Base-by-base conservation (phyloP, 2,888 invertebrate species). In the Tuberolachnus salignus region DNA sequence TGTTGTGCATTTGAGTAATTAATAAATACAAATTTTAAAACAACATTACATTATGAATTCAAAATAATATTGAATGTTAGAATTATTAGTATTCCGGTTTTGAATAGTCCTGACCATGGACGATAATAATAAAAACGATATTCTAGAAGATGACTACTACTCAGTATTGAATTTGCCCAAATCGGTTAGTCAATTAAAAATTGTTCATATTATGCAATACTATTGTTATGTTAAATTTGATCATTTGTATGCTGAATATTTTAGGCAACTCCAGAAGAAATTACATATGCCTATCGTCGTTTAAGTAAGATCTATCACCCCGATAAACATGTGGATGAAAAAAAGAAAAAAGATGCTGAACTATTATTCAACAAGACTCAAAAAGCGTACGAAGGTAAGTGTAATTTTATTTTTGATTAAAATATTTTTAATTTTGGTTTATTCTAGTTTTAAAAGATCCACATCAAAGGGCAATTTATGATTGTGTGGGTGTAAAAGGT, bases 291-390 rank as follows among this genome's bases (percentile, higher is more conserved):
- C 1, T 99, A 97, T 85, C 90, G 97, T 81, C 90, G 93, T 74
- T 90, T 97, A 80, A 97, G 97, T 83, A 91, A 92, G 82, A 90
- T 96, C 83, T 98, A 97, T 85, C 99, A 99, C 86, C 98, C 99
- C 0, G 98, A 99, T 85, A 97, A 98, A 86, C 98, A 99, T 86
- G 87, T 90, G 16, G 93, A 96, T 84, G 91, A 92, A 0, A 89
- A 88, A 0, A 90, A 91, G 83, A 95, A 96, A 85, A 91, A 90
- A 84, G 93, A 95, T 87, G 98, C 98, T 0, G 96, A 97, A 86
- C 87, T 91, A 81, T 88, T 98, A 84, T 99, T 99, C 85, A 94
- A 94, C 85, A 93, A 94, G 86, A 92, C 94, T 0, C 97, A 97
- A 85, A 91, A 91, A 84, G 98, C 98, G 0, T 95, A 98, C 86